Base-by-base conservation (phyloP, 2,888 invertebrate species). In the Steromphala cineraria region DNA sequence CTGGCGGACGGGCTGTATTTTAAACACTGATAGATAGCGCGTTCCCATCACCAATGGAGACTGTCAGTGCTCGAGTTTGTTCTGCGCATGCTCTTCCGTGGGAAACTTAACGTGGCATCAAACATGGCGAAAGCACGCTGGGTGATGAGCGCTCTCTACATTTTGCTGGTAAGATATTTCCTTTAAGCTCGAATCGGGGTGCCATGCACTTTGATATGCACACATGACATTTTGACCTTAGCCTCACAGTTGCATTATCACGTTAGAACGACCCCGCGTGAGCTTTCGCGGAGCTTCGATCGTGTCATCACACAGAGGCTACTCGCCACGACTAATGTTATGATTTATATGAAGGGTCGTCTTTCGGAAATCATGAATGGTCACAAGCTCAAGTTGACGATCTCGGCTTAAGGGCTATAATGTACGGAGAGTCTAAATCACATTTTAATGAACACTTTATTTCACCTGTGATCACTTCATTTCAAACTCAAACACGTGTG, bases 21-120 rank as follows among this genome's bases (percentile, higher is more conserved):
- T n/a, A n/a, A n/a, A n/a, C n/a, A n/a, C n/a, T n/a, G n/a, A n/a
- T 62, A 62, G 21, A 19, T 24, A 46, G 3, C 24, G 62, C 24
- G 62, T 62, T 24, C 0, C 62, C 62, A 62, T 62, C 62, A 62
- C 62, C 62, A 62, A 62, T 62, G 62, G 62, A 62, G 62, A 62
- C 62, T 62, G 62, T 62, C 62, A 62, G 24, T 24, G 62, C 28
- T 28, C 13, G 7, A 13, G 28, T 24, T 28, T 13, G 24, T 24
- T 28, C 62, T 62, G 62, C 62, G 62, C 62, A 62, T 62, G 62
- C 62, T 62, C 62, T 28, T 62, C 13, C 24, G 28, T 28, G 13
- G 62, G 24, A 62, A 62, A 62, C 62, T 28, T 62, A 62, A 62
- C 62, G 62, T 62, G 62, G 62, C 62, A 62, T 62, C 28, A 62